Evolutionary conservation across 2,113 vertebrate species (phyloP).

Genomic region (Tupaia chinensis): DNA sequence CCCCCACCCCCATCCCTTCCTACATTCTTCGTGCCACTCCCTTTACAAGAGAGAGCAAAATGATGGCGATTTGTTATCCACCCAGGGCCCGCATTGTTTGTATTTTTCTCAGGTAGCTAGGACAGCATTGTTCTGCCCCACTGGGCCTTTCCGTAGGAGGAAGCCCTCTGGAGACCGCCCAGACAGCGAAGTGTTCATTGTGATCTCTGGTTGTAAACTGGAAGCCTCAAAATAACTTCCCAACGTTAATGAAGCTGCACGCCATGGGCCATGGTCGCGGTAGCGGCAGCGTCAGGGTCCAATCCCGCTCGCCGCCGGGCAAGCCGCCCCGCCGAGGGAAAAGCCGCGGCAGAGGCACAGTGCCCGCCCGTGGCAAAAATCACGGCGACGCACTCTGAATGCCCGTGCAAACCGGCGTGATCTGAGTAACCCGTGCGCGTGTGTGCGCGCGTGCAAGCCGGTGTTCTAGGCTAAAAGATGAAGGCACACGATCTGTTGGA

Average conservation of each 20-base stretch:
- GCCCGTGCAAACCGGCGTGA: neutral
- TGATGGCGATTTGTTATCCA: neutral
- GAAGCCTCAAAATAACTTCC: neutral
- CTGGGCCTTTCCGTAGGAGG: neutral
- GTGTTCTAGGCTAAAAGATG: neutral
- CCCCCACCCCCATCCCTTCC: neutral
- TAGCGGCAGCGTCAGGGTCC: accelerated
- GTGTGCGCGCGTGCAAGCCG: accelerated
- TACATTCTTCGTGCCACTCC: neutral
- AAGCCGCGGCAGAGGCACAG: too few species aligned
- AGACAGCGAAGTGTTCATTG: neutral
- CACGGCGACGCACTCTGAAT: neutral
- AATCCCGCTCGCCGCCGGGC: too few species aligned
- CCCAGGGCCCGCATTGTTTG: neutral
- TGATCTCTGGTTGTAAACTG: neutral
- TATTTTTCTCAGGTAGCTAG: constrained; percentile 64
- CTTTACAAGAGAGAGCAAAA: constrained; percentile 32
- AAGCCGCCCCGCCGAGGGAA: too few species aligned
- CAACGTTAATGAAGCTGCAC: neutral
- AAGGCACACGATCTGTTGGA: neutral
- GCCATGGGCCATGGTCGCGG: neutral
- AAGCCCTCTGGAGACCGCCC: neutral
- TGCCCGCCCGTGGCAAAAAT: neutral
- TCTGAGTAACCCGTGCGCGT: neutral
- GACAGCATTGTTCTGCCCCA: neutral